A percentile compares a stretch with the other conserved stretches of the same genome.
These are phyloP conservation scores for Drymonia ruficornis DNA, from an alignment of 2,888 invertebrate genomes.

Conservation along the genomic window DNA sequence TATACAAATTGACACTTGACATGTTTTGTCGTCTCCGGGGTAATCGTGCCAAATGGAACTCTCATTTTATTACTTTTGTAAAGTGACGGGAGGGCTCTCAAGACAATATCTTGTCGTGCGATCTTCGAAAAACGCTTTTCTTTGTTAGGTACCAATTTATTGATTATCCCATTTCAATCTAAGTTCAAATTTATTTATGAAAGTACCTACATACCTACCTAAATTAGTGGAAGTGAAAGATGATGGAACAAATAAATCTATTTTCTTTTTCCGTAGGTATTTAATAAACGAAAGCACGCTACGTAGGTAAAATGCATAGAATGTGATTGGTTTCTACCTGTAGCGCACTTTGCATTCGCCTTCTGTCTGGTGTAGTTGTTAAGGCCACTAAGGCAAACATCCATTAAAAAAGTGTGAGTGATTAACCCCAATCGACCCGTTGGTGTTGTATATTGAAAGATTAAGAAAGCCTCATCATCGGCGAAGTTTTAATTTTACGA, in stretches of 20 bases:
- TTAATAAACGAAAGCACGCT: too few species aligned
- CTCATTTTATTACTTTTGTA: constrained; percentile 67
- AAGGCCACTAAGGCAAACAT: too few species aligned
- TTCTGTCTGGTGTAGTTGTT: too few species aligned
- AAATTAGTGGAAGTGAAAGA: too few species aligned
- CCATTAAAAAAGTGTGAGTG: too few species aligned
- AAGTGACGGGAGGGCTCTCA: constrained; percentile 47
- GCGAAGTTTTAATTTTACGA: constrained; percentile 65
- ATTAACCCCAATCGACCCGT: constrained; percentile 3
- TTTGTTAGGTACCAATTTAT: constrained; percentile 33
- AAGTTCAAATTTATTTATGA: too few species aligned
- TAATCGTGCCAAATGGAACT: constrained; percentile 72
- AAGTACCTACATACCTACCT: too few species aligned
- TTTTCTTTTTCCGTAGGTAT: too few species aligned
- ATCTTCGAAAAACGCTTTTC: constrained; percentile 25
- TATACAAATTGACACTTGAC: constrained; percentile 80
- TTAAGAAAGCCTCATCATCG: constrained; percentile 46
- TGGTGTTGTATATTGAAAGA: constrained; percentile 19
- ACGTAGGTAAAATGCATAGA: too few species aligned
- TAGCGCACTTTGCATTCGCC: too few species aligned
- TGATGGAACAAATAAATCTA: too few species aligned
- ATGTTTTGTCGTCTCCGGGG: constrained; percentile 79
- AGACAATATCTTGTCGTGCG: constrained; percentile 25
- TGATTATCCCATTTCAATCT: constrained; percentile 2
- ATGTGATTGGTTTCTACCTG: too few species aligned